Evolutionary conservation across 2,113 vertebrate species (phyloP).

Genomic region (Arizona elegans): DNA sequence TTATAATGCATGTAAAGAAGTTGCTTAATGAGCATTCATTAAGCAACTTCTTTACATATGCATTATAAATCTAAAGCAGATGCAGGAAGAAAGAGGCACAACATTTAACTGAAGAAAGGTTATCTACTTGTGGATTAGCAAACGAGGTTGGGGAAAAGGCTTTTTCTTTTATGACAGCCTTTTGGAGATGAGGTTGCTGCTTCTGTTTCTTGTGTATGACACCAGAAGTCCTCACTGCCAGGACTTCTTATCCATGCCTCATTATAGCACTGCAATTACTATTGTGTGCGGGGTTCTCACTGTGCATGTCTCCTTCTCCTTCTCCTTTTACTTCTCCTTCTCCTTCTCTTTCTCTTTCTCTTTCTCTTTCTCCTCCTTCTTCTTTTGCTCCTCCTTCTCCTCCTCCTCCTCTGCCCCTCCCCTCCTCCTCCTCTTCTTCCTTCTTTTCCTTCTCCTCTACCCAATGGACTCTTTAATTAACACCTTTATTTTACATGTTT

Average conservation of each 20-base stretch:
- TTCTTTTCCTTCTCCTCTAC: neutral
- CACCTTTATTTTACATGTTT: neutral
- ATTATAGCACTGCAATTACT: neutral
- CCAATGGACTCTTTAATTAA: neutral
- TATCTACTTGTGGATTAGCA: neutral
- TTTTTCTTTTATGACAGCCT: neutral
- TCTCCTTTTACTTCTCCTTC: neutral
- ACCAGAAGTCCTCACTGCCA: neutral
- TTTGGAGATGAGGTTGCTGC: neutral
- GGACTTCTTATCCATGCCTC: neutral
- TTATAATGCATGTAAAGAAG: neutral
- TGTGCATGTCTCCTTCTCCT: neutral
- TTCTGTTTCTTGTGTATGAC: neutral
- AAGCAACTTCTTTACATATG: neutral
- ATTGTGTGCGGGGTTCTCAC: neutral
- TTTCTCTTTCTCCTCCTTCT: accelerated
- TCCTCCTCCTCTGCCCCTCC: too few species aligned
- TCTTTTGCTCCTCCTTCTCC: neutral
- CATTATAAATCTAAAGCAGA: too few species aligned
- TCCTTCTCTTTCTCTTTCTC: neutral
- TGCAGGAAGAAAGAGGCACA: neutral
- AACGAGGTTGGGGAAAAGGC: neutral
- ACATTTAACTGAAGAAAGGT: neutral
- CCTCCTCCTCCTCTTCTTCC: too few species aligned
- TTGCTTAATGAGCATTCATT: neutral